phyloP scores from a whole-genome alignment of 2,797 vertebrate species.

The Scyliorhinus canicula region DNA sequence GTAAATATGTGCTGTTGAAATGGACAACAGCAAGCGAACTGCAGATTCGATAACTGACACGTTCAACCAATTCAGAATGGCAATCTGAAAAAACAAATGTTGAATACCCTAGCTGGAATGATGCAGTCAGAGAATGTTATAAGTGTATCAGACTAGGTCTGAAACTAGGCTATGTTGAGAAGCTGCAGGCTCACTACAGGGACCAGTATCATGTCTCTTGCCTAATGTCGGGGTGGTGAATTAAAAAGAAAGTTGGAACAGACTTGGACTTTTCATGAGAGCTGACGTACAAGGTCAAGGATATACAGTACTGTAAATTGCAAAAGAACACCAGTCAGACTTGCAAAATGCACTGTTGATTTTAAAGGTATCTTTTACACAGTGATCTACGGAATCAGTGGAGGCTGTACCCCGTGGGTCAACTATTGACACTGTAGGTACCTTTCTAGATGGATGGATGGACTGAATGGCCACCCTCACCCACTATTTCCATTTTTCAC shows the following conservation, averaged over 20 bases:
- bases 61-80: not conserved
- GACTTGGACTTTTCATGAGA: not conserved
- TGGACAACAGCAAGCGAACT: not conserved
- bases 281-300: not conserved
- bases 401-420: not conserved
- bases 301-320: not conserved
- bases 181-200: not conserved
- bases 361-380: not conserved
- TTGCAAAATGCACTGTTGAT: not conserved
- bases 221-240: not conserved
- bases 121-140: not conserved
- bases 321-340: not conserved
- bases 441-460: not conserved
- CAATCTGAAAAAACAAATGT: not conserved
- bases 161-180: not conserved
- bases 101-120: not conserved
- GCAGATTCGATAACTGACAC: not conserved
- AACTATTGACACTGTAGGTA: not conserved
- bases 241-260: not conserved
- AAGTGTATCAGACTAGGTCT: not conserved
- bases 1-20: not conserved
- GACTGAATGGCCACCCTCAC: not conserved
- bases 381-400: not conserved
- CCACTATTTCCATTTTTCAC: not conserved
- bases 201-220: not conserved